Evolutionary conservation across 2,797 vertebrate species (phyloP).

Genomic region (Onychomys leucogaster): DNA sequence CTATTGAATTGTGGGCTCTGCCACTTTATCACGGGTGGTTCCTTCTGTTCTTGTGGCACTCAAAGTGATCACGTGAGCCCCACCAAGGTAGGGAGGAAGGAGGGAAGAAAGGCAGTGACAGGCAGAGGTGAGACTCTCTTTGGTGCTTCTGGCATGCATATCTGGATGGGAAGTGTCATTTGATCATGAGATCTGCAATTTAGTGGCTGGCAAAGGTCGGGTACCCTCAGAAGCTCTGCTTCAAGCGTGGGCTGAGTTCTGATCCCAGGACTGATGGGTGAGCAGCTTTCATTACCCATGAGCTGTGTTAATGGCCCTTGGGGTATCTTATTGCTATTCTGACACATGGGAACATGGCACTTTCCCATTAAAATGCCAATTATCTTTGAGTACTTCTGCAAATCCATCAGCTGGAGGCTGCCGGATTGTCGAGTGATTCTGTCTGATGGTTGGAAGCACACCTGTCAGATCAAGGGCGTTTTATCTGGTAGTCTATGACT

Average conservation of each 20-base stretch:
- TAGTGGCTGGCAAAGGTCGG: conserved; percentile 78
- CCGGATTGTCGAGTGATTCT: conserved; percentile 31
- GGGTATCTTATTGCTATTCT: conserved; percentile 85
- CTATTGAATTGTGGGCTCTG: background rate
- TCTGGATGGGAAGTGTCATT: conserved; percentile 76
- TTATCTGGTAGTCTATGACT: conserved; percentile 47
- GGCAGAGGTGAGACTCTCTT: conserved; percentile 44
- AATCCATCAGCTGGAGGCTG: conserved; percentile 78
- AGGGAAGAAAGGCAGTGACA: background rate
- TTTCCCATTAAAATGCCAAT: conserved; percentile 87
- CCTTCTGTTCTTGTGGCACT: background rate
- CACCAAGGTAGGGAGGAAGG: background rate
- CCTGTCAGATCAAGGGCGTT: conserved; percentile 73
- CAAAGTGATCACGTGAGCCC: background rate
- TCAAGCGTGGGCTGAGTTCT: conserved; percentile 77
- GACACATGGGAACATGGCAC: conserved; percentile 83
- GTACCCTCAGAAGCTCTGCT: conserved; percentile 81
- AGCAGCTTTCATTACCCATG: conserved; percentile 86
- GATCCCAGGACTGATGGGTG: conserved; percentile 80
- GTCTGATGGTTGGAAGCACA: conserved; percentile 69
- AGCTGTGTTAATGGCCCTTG: conserved; percentile 85
- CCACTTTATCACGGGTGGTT: background rate
- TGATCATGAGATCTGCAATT: conserved; percentile 84
- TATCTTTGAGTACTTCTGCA: conserved; percentile 84
- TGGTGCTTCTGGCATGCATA: conserved; percentile 64